A percentile compares a stretch with the other conserved stretches of the same genome.
Evolutionary conservation across 2,888 invertebrate genomes (phyloP).

Genomic region (Metallyticus violacea): DNA sequence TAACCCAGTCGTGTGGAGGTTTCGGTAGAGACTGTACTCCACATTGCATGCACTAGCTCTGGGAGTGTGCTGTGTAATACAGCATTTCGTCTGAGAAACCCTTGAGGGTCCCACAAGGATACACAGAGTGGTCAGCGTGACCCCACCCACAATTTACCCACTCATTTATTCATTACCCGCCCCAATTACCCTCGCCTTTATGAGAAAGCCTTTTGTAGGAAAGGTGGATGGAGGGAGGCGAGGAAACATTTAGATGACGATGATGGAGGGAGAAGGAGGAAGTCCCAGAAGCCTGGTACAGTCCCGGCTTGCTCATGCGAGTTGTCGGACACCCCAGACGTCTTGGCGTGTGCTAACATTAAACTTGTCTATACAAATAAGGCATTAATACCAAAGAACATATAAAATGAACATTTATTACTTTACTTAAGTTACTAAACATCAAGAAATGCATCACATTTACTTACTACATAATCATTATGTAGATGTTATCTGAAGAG

Average conservation of each 20-base stretch:
- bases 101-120: background rate
- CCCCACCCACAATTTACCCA: constrained; percentile 26
- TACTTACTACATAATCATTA: too few relatives aligned
- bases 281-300: constrained; percentile 11
- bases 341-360: too few relatives aligned
- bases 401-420: too few relatives aligned
- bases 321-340: background rate
- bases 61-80: background rate
- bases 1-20: background rate
- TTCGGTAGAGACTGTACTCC: background rate
- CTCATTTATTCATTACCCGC: constrained; percentile 34
- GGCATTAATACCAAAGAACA: too few relatives aligned
- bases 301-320: background rate
- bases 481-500: too few relatives aligned
- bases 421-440: too few relatives aligned
- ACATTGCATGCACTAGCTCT: background rate
- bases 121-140: constrained; percentile 2
- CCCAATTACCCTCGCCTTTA: constrained; percentile 31
- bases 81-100: background rate
- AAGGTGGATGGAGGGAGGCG: background rate
- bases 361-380: too few relatives aligned
- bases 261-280: constrained; percentile 6
- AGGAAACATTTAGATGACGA: background rate
- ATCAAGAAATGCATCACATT: too few relatives aligned
- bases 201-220: constrained; percentile 20